Evolutionary conservation across 2,888 invertebrate species (phyloP).

Genomic region (Ypsolopha scabrella): DNA sequence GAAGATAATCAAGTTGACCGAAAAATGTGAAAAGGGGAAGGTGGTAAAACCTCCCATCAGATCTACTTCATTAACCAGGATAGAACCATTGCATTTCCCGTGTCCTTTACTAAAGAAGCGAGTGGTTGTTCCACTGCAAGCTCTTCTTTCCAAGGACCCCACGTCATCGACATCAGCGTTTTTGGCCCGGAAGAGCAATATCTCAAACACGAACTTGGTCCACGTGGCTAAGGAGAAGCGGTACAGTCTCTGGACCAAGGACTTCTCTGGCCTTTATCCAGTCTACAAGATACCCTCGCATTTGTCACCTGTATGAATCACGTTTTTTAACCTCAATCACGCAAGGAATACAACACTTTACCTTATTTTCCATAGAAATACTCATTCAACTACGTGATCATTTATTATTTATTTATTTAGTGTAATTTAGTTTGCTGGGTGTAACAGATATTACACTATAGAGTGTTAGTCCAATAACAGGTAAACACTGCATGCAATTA

Average conservation of each 20-base stretch:
- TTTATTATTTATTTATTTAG: too few species aligned
- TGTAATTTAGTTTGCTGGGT: too few species aligned
- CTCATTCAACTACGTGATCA: too few species aligned
- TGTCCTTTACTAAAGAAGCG: slow-evolving; percentile 35
- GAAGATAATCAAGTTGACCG: slow-evolving; percentile 23
- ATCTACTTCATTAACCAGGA: too few species aligned
- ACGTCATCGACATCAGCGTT: slow-evolving; percentile 7
- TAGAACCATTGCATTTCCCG: slow-evolving; percentile 26
- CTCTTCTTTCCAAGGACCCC: slow-evolving; percentile 37
- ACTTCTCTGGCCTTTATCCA: slow-evolving; percentile 39
- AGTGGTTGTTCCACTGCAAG: slow-evolving; percentile 29
- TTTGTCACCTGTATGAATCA: slow-evolving; percentile 17
- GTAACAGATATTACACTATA: too few species aligned
- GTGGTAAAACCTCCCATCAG: too few species aligned
- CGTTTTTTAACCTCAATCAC: too few species aligned
- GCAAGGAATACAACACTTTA: too few species aligned
- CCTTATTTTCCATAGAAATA: too few species aligned
- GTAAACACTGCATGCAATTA: too few species aligned
- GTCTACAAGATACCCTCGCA: slow-evolving; percentile 44
- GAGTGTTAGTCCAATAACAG: too few species aligned
- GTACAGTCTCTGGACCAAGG: slow-evolving; percentile 38
- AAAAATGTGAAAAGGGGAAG: slow-evolving; percentile 8
- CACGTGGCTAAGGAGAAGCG: slow-evolving; percentile 19
- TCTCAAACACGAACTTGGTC: slow-evolving; percentile 16
- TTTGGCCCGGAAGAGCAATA: slow-evolving; percentile 16